Evolutionary conservation across 1,140 invertebrate genomes (phyloP), one percentile per base, ranked within the genome.

Genomic region (Drepana arcuata): DNA sequence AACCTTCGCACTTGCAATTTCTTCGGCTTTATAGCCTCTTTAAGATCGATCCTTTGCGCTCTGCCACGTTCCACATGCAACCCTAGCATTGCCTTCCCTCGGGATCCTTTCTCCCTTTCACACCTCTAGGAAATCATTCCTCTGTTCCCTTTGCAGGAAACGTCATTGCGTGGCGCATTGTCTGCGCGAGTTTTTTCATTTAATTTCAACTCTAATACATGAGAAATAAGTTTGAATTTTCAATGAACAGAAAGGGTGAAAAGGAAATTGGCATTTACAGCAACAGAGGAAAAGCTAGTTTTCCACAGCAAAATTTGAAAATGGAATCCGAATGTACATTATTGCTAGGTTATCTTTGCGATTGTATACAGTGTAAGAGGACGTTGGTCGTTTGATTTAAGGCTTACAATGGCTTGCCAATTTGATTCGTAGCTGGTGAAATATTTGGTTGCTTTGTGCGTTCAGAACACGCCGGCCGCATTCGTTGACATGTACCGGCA

Each of bases 261-360:
- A 77, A 72, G 73, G 73, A 81, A 81, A 81, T 78, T 81, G 73
- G 73, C 68, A 77, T 81, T 78, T 77, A 81, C 69, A 68, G 55
- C 62, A 64, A 57, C 56, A 71, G 70, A 68, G 62, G 77, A 77
- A 81, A 81, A 81, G 73, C 70, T 48, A 72, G 71, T 81, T 77
- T 81, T 74, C 73, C 69, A 47, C 71, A 56, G 69, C 73, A 81
- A 52, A 71, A 61, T 73, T 71, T 53, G 58, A 69, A 78, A 78
- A 78, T 75, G 55, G 52, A 62, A 73, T 71, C 60, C 61, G 72
- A 69, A 62, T 59, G 60, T 52, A 48, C 43, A 51, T 40, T 37
- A 41, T 36, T 15, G 35, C 69, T 39, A 54, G 40, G 43, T 53
- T 66, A 56, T 16, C 23, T 43, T 39, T 68, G 53, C 61, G 14